These are phyloP conservation scores for Gopherus flavomarginatus DNA, from an alignment of 2,113 vertebrate genomes.

Conservation along the genomic window DNA sequence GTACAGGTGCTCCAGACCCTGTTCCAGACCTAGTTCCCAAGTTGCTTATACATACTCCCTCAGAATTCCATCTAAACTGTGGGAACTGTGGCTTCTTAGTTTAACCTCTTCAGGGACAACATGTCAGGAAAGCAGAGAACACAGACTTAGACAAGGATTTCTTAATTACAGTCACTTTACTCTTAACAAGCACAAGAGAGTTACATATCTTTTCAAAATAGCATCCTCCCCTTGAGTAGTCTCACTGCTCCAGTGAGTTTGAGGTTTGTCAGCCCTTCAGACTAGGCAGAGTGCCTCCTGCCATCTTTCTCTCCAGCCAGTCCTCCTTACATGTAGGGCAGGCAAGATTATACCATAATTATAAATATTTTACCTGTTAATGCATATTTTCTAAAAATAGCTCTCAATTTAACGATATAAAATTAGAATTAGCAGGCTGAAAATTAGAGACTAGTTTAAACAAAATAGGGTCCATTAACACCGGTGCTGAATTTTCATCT, in stretches of 20 bases:
- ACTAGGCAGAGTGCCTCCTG: neutral
- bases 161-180: neutral
- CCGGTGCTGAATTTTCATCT: neutral
- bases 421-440: neutral
- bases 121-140: neutral
- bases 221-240: neutral
- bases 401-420: neutral
- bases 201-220: neutral
- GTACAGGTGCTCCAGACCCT: neutral
- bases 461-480: neutral
- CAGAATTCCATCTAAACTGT: neutral
- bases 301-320: neutral
- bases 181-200: neutral
- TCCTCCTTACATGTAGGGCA: neutral
- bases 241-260: neutral
- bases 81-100: neutral
- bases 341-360: neutral
- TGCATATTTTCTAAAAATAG: neutral
- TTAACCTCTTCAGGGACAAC: neutral
- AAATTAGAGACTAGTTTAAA: neutral
- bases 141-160: neutral
- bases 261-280: neutral
- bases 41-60: neutral
- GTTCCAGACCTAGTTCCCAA: neutral
- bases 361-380: neutral